phyloP scores from a whole-genome alignment of 2,888 invertebrate species.

The Ceraclea dissimilis region DNA sequence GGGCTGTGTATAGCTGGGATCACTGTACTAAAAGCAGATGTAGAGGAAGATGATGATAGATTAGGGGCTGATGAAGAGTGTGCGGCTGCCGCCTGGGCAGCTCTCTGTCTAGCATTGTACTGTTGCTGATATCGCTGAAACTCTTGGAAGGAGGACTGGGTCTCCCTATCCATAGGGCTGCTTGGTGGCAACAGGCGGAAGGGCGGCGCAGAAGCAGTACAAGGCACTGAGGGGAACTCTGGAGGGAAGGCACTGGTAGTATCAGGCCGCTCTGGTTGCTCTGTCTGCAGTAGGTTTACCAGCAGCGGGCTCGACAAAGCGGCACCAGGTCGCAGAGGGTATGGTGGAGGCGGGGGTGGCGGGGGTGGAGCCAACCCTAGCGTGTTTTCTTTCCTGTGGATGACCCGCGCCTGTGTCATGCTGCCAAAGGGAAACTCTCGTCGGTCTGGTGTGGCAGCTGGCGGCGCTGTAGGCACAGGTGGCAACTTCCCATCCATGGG shows the following conservation, averaged over 20 bases:
- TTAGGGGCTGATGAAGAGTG: slow-evolving; percentile 2
- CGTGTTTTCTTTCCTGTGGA: slow-evolving; percentile 65
- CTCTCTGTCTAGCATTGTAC: slow-evolving; percentile 52
- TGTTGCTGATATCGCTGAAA: slow-evolving; percentile 58
- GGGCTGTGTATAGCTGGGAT: slow-evolving; percentile 38
- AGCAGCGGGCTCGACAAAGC: slow-evolving; percentile 82
- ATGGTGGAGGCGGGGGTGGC: slow-evolving; percentile 28
- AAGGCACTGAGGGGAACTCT: slow-evolving; percentile 27
- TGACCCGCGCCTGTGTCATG: slow-evolving; percentile 84
- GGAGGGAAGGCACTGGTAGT: slow-evolving; percentile 28
- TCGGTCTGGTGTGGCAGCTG: slow-evolving; percentile 49
- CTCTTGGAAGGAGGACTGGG: slow-evolving; percentile 56
- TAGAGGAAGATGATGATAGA: neutral
- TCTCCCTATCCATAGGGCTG: slow-evolving; percentile 52
- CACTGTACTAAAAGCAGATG: neutral
- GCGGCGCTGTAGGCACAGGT: slow-evolving; percentile 47
- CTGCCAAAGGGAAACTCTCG: slow-evolving; percentile 79
- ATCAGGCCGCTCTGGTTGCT: slow-evolving; percentile 32
- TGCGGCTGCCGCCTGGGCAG: slow-evolving; percentile 33
- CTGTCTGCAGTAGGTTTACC: slow-evolving; percentile 84
- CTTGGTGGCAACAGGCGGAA: slow-evolving; percentile 32
- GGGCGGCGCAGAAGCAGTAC: slow-evolving; percentile 26
- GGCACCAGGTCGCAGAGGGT: slow-evolving; percentile 44
- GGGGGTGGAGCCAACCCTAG: slow-evolving; percentile 34
- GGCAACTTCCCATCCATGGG: slow-evolving; percentile 69